Conservation (phyloP, 2,797 vertebrate species). For the Syngnathus rostellatus region DNA sequence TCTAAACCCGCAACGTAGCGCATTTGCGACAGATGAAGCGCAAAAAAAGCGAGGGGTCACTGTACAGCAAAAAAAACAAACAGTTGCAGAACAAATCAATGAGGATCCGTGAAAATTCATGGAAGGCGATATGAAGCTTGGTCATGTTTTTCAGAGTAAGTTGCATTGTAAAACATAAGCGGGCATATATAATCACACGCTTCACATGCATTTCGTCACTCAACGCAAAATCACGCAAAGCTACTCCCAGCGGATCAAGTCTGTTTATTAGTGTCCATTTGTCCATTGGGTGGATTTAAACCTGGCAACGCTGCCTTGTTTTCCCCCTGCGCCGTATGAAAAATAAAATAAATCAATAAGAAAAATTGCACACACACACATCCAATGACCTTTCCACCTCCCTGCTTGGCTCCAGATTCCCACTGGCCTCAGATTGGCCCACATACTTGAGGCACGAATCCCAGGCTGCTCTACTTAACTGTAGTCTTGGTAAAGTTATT, state of each 20-base stretch:
- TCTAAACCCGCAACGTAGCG: too few species aligned
- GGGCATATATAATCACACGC: constrained; percentile 7
- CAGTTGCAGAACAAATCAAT: too few species aligned
- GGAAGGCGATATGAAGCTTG: constrained; percentile 30
- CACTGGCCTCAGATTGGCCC: constrained; percentile 43
- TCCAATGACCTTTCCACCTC: constrained; percentile 37
- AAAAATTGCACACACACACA: constrained; percentile 20
- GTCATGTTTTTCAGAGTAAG: constrained; percentile 15
- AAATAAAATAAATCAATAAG: constrained; percentile 9
- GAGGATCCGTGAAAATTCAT: constrained; percentile 46
- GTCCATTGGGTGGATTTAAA: constrained; percentile 54
- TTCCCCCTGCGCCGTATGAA: constrained; percentile 35
- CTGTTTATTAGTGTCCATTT: constrained; percentile 52
- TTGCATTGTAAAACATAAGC: constrained; percentile 1
- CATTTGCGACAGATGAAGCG: too few species aligned
- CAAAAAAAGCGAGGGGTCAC: too few species aligned
- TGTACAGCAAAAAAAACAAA: too few species aligned
- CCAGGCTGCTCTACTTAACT: constrained; percentile 41
- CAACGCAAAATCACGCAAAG: background rate
- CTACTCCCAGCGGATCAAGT: constrained; percentile 40
- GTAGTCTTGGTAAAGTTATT: constrained; percentile 57
- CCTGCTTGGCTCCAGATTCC: constrained; percentile 43
- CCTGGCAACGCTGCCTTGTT: constrained; percentile 40
- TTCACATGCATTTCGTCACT: constrained; percentile 2
- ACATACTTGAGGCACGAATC: constrained; percentile 26